A percentile compares a stretch with the other conserved stretches of the same genome.
These are phyloP conservation scores for Synergus gifuensis DNA, from an alignment of 2,888 invertebrate genomes.

Conservation along the genomic window DNA sequence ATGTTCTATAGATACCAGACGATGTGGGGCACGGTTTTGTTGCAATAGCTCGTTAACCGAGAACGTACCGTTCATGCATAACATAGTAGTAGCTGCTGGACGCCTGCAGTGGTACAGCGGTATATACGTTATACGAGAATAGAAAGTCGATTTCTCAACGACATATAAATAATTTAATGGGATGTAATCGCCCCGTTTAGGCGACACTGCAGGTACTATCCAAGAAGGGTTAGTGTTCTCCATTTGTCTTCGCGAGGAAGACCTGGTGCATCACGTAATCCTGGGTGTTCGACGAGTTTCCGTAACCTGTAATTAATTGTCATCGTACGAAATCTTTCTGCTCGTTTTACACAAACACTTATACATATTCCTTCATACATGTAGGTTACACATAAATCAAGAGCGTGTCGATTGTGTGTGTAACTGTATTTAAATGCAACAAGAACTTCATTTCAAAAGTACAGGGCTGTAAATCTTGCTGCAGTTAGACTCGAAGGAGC, in stretches of 20 bases:
- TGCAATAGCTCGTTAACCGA: slow-evolving; percentile 70
- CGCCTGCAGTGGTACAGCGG: slow-evolving; percentile 39
- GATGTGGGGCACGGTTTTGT: slow-evolving; percentile 59
- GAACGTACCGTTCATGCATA: slow-evolving; percentile 64
- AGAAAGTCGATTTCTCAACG: slow-evolving; percentile 69
- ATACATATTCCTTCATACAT: background rate
- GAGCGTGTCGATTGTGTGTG: background rate
- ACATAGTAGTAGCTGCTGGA: slow-evolving; percentile 60
- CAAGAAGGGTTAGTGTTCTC: slow-evolving; percentile 30
- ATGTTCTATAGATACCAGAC: slow-evolving; percentile 42
- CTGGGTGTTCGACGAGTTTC: slow-evolving; percentile 21
- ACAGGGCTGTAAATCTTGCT: slow-evolving; percentile 3
- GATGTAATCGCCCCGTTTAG: slow-evolving; percentile 57
- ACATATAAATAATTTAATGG: slow-evolving; percentile 57
- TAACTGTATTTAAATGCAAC: background rate
- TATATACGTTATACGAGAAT: slow-evolving; percentile 53
- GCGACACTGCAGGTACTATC: slow-evolving; percentile 39
- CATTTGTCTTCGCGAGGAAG: slow-evolving; percentile 43
- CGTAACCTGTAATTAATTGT: slow-evolving; percentile 35
- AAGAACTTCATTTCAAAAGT: background rate
- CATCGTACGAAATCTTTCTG: slow-evolving; percentile 25
- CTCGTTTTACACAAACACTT: background rate
- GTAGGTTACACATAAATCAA: background rate
- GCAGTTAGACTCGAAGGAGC: background rate
- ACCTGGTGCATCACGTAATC: slow-evolving; percentile 13